Base-by-base conservation (phyloP, 2,113 vertebrate species). In the Oncorhynchus masou region DNA sequence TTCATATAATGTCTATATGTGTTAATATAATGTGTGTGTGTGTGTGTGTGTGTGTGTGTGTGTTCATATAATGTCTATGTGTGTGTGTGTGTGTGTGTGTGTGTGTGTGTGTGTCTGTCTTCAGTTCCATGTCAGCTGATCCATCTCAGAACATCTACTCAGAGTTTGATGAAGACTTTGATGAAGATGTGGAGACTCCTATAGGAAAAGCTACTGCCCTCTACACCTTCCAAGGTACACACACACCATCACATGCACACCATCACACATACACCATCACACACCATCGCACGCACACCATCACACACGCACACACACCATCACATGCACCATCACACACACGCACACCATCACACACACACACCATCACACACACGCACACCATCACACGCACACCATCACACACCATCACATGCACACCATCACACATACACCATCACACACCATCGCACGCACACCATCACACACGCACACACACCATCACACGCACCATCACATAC, bases 101-200 rank as follows among this genome's bases (percentile, higher is more conserved):
- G 16, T 39, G 12, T 72, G 66, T 73, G 0, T 60, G 1, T 67
- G 22, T 78, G 31, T 71, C 9, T 81, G 20, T 74, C 5, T 74
- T 24, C 75, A 89, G 90, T 6, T 29, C 68, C 1, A 77, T 29
- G 22, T 73, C 78, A 16, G 70, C 62, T 0, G 69, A 88, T 1
- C 66, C 22, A 1, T 0, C 70, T 15, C 79, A 59, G 1, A 83
- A 85, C 85, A 79, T 89, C 79, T 92, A 91, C 77, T 6, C 81
- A 1, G 90, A 91, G 29, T 95, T 95, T 4, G 94, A 95, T 20
- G 95, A 95, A 2, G 95, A 96, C 39, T 96, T 96, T 74, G 92
- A 94, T 0, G 59, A 60, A 22, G 92, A 95, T 2, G 70, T 93
- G 6, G 93, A 94, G 2, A 80, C 77, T 3, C 94, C 95, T 7